Evolutionary conservation across 2,888 invertebrate species (phyloP).

Genomic region (Idaea biselata): DNA sequence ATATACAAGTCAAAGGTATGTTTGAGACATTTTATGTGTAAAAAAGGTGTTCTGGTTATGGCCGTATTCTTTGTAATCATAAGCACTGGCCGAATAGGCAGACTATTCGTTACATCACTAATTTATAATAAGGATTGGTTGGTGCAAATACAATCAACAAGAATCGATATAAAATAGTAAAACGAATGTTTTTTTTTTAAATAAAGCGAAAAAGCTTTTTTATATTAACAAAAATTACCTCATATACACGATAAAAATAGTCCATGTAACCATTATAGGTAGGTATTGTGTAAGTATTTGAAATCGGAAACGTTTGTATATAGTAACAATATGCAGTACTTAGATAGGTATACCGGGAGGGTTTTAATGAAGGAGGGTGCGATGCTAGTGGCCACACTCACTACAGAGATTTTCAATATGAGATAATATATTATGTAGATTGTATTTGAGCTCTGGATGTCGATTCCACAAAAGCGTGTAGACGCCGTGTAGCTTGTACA

Average conservation of each 20-base stretch:
- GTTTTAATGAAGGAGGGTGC: no score
- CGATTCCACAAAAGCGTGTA: no score
- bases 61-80: no score
- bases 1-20: no score
- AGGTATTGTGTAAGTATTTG: not conserved
- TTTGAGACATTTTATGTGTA: no score
- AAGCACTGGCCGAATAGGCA: not conserved
- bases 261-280: not conserved
- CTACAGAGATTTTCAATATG: no score
- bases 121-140: not conserved
- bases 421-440: no score
- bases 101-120: not conserved
- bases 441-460: no score
- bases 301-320: not conserved
- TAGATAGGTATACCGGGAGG: not conserved
- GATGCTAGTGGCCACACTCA: not conserved
- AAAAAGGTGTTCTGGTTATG: no score
- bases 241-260: not conserved
- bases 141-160: not conserved
- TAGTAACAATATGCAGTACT: not conserved
- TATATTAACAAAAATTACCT: not conserved
- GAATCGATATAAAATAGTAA: not conserved
- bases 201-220: not conserved
- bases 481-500: no score
- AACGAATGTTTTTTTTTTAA: not conserved